phyloP scores from a whole-genome alignment of 92 coral and sea anemone genomes.

The Pocillopora meandrina region DNA sequence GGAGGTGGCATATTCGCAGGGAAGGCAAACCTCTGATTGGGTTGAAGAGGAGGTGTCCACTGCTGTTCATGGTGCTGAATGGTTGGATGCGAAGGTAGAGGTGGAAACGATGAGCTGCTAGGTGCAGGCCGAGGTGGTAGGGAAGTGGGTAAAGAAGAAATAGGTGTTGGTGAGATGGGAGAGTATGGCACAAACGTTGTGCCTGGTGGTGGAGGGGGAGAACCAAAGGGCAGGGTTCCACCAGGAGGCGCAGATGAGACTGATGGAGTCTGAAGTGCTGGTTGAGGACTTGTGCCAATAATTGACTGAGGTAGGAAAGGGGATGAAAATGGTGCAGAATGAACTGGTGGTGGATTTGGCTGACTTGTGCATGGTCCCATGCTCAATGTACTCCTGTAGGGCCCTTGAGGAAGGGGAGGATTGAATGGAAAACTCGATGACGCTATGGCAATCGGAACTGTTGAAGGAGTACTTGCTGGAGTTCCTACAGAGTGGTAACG shows the following conservation, averaged over 20 bases:
- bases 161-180: not conserved
- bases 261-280: not conserved
- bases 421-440: slow-evolving; percentile 16
- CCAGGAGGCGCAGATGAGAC: slow-evolving; percentile 3
- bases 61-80: slow-evolving; percentile 13
- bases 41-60: slow-evolving; percentile 8
- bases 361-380: not conserved
- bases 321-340: not conserved
- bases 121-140: slow-evolving; percentile 11
- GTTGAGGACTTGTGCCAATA: not conserved
- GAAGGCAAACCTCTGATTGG: slow-evolving; percentile 17
- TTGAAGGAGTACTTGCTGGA: not conserved
- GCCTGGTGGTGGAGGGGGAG: not conserved
- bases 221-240: slow-evolving; percentile 6
- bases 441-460: slow-evolving; percentile 1
- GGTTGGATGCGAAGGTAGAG: not conserved
- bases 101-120: not conserved
- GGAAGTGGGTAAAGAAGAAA: slow-evolving; percentile 4
- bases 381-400: slow-evolving; percentile 14
- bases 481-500: slow-evolving; percentile 19
- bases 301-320: not conserved
- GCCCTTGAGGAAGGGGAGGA: slow-evolving; percentile 38
- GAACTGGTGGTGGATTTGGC: slow-evolving; percentile 21
- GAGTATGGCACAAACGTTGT: not conserved
- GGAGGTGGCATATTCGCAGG: not conserved